Evolutionary conservation across 2,888 invertebrate species (phyloP).

Genomic region (Andrena hattorfiana): DNA sequence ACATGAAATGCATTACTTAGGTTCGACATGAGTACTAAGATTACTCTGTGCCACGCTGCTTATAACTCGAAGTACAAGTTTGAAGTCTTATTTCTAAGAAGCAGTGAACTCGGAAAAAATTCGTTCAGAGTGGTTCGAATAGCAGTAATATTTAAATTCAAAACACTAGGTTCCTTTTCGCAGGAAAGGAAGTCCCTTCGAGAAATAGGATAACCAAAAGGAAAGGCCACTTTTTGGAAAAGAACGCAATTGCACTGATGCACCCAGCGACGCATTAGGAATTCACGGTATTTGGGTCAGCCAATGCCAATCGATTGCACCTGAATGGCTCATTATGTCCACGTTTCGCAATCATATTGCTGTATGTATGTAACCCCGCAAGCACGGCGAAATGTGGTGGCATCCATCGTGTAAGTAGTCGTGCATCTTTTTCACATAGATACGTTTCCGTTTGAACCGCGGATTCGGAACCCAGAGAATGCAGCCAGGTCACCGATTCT

Average conservation of each 20-base stretch:
- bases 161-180: background rate
- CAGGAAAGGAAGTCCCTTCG: background rate
- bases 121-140: too few relatives aligned
- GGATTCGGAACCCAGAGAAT: constrained; percentile 10
- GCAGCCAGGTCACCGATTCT: background rate
- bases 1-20: too few relatives aligned
- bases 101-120: too few relatives aligned
- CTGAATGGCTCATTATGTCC: constrained; percentile 60
- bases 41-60: too few relatives aligned
- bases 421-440: constrained; percentile 11
- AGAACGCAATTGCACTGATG: constrained; percentile 16
- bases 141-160: too few relatives aligned
- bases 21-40: too few relatives aligned
- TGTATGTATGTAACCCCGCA: constrained; percentile 29
- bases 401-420: constrained; percentile 20
- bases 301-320: constrained; percentile 58
- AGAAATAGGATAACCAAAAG: background rate
- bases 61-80: too few relatives aligned
- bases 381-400: constrained; percentile 21
- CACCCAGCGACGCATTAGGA: constrained; percentile 31
- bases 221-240: background rate
- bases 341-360: constrained; percentile 52
- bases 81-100: too few relatives aligned
- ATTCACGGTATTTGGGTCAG: constrained; percentile 61
- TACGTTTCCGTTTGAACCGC: background rate